phyloP scores from a whole-genome alignment of 2,888 invertebrate species.

The Junonia oenone region DNA sequence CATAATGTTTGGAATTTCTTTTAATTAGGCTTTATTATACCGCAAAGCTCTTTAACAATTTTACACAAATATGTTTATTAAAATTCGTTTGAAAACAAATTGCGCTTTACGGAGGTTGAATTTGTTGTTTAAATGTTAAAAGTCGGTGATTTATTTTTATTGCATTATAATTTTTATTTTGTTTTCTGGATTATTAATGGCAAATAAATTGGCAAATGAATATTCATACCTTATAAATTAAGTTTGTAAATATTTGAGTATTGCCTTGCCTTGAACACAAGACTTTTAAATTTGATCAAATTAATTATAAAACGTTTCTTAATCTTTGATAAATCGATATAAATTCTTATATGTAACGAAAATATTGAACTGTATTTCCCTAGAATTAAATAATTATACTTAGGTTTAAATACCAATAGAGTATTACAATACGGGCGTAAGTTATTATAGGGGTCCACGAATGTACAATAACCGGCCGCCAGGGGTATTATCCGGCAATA shows the following conservation, averaged over 20 bases:
- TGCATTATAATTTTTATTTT: not conserved
- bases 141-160: not conserved
- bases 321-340: not conserved
- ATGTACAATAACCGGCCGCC: not conserved
- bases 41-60: slow-evolving; percentile 6
- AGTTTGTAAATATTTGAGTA: not conserved
- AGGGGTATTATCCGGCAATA: slow-evolving; percentile 14
- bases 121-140: not conserved
- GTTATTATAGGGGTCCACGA: too few relatives aligned
- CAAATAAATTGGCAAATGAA: not conserved
- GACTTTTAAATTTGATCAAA: not conserved
- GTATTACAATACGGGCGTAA: not conserved
- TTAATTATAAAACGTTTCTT: not conserved
- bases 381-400: too few relatives aligned
- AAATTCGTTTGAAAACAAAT: not conserved
- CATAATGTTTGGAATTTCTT: slow-evolving; percentile 35
- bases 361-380: too few relatives aligned
- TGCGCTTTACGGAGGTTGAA: not conserved
- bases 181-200: not conserved
- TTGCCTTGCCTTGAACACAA: not conserved
- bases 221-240: not conserved
- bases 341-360: too few relatives aligned
- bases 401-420: too few relatives aligned
- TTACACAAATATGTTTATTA: not conserved
- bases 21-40: slow-evolving; percentile 43